Evolutionary conservation across 2,113 vertebrate species (phyloP).

Genomic region (Hyla sarda): DNA sequence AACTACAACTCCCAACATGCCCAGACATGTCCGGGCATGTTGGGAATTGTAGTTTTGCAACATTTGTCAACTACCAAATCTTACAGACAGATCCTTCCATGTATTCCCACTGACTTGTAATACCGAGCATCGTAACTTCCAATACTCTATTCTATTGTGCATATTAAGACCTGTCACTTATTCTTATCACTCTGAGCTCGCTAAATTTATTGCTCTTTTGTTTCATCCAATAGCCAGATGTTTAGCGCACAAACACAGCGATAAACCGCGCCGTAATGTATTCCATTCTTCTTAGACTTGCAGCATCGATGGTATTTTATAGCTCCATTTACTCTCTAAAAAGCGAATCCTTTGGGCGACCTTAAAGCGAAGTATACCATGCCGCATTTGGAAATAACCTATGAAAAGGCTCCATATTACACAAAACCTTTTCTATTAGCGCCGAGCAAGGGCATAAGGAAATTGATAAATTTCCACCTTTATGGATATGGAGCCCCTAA

Average conservation of each 20-base stretch:
- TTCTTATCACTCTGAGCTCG: neutral
- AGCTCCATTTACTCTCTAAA: constrained; percentile 1
- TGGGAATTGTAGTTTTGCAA: too few relatives aligned
- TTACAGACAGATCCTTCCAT: neutral
- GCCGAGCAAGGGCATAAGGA: neutral
- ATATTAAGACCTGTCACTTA: neutral
- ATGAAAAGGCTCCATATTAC: constrained; percentile 24
- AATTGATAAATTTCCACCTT: constrained; percentile 46
- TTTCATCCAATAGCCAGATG: neutral
- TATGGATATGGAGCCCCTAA: constrained; percentile 26
- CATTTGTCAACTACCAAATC: neutral
- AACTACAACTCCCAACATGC: too few relatives aligned
- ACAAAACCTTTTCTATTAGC: neutral
- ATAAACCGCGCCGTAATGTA: constrained; percentile 16
- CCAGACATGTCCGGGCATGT: too few relatives aligned
- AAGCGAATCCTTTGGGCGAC: constrained; percentile 28
- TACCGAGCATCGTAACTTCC: neutral
- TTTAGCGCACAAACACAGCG: neutral
- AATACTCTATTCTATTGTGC: neutral
- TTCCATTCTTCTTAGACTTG: constrained; percentile 22
- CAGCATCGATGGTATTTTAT: constrained; percentile 13
- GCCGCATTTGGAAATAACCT: neutral
- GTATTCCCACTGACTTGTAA: neutral
- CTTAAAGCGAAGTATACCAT: neutral
- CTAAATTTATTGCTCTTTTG: neutral